These are phyloP conservation scores for Pampus argenteus DNA, from an alignment of 2,797 vertebrate genomes.

Conservation along the genomic window DNA sequence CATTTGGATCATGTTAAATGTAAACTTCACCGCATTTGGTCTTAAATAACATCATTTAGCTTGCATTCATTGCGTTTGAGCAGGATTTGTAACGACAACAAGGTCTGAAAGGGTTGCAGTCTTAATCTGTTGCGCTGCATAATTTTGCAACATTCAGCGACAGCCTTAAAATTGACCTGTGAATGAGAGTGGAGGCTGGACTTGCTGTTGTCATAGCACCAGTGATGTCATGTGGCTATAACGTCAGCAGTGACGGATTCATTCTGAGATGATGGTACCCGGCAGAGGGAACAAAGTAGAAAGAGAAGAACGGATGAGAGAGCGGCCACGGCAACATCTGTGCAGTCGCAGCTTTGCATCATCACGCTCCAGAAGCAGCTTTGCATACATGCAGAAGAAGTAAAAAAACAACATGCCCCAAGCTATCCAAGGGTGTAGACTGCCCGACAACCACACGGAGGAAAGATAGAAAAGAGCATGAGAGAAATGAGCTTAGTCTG, in stretches of 20 bases:
- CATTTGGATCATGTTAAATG: constrained; percentile 9
- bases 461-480: constrained; percentile 8
- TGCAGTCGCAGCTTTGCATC: constrained; percentile 49
- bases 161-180: constrained; percentile 67
- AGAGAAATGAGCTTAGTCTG: constrained; percentile 34
- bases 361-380: constrained; percentile 59
- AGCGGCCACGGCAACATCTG: constrained; percentile 22
- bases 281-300: constrained; percentile 27
- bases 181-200: constrained; percentile 56
- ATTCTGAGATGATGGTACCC: constrained; percentile 56
- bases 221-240: constrained; percentile 65
- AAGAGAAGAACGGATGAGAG: constrained; percentile 10
- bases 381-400: constrained; percentile 53
- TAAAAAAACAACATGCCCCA: constrained; percentile 52
- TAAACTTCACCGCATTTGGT: background rate
- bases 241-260: constrained; percentile 72
- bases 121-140: constrained; percentile 36
- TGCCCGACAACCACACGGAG: constrained; percentile 37
- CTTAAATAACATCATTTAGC: background rate
- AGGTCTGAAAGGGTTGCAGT: constrained; percentile 39
- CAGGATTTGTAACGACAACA: constrained; percentile 1
- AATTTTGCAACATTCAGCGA: constrained; percentile 46
- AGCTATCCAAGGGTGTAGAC: constrained; percentile 46
- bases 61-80: constrained; percentile 8
- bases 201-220: constrained; percentile 83